Percentiles rank a stretch among this genome's conserved stretches.
Evolutionary conservation across 1,140 invertebrate species (phyloP).

Genomic region (Conopomorpha cramerella): DNA sequence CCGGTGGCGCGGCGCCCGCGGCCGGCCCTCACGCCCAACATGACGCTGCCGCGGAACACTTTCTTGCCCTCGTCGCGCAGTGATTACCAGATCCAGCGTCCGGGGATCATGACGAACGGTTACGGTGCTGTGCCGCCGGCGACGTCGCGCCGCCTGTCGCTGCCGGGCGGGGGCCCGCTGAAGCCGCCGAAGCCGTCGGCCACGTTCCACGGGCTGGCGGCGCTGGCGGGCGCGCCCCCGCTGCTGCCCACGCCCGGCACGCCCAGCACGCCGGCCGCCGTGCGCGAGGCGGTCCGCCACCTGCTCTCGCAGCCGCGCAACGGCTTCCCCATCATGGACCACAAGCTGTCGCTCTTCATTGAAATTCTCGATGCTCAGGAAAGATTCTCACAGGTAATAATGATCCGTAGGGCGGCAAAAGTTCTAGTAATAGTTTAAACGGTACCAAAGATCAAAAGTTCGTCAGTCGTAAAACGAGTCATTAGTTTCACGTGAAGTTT

Average conservation of each 20-base stretch:
- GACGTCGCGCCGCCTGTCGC: slow-evolving; percentile 30
- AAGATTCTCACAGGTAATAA: slow-evolving; percentile 73
- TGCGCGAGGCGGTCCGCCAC: slow-evolving; percentile 69
- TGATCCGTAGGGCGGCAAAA: too few relatives aligned
- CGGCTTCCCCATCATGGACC: slow-evolving; percentile 74
- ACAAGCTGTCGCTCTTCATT: slow-evolving; percentile 76
- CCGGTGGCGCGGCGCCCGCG: slow-evolving; percentile 43
- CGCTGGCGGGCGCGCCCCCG: background rate
- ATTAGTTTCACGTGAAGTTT: too few relatives aligned
- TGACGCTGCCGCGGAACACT: slow-evolving; percentile 43
- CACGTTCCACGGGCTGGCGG: slow-evolving; percentile 66
- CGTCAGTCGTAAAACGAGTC: too few relatives aligned
- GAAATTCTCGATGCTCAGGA: slow-evolving; percentile 82
- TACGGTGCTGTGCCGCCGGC: slow-evolving; percentile 47
- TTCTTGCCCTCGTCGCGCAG: slow-evolving; percentile 62
- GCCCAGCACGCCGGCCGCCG: slow-evolving; percentile 61
- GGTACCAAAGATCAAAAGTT: too few relatives aligned
- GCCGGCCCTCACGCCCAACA: slow-evolving; percentile 41
- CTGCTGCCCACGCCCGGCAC: slow-evolving; percentile 44
- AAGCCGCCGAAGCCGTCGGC: slow-evolving; percentile 62
- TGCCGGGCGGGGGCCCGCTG: slow-evolving; percentile 36
- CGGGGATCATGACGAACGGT: slow-evolving; percentile 47
- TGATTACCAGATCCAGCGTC: slow-evolving; percentile 65
- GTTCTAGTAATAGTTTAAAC: too few relatives aligned
- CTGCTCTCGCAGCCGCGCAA: slow-evolving; percentile 69